Conservation (phyloP, 2,113 vertebrate genomes). For the Albula glossodonta region DNA sequence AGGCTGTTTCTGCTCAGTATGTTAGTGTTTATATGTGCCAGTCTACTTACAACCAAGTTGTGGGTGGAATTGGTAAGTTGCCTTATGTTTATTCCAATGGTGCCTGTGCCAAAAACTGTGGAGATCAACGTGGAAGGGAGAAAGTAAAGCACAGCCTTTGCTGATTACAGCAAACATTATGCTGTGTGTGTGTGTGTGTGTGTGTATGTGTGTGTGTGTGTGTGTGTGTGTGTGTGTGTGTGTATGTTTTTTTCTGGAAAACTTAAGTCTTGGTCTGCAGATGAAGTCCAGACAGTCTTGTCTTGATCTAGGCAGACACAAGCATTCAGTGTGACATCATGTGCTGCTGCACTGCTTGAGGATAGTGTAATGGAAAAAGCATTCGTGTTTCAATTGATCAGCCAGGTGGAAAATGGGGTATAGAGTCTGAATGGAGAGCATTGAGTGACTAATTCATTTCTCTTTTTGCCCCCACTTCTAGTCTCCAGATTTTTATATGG, state of each 20-base stretch:
- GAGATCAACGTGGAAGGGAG: not conserved
- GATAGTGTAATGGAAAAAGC: not conserved
- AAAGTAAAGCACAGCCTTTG: not conserved
- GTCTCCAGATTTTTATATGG: conserved; percentile 80
- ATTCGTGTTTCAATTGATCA: not conserved
- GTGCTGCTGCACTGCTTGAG: not conserved
- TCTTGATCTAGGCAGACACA: not conserved
- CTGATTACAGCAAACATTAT: not conserved
- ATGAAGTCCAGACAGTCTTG: not conserved
- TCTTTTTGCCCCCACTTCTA: conserved; percentile 40
- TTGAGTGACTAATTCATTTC: not conserved
- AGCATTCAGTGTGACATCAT: not conserved
- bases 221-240: too few species aligned
- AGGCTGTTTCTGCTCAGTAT: not conserved
- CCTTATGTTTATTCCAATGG: not conserved
- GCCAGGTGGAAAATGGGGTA: not conserved
- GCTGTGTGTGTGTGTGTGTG: not conserved
- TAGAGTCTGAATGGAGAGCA: not conserved
- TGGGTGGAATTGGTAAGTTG: not conserved
- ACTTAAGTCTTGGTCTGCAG: not conserved
- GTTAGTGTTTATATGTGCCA: not conserved
- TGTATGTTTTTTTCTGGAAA: not conserved
- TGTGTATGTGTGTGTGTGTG: not conserved
- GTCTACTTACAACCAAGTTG: not conserved
- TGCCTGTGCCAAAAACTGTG: not conserved